phyloP scores from a whole-genome alignment of 2,888 invertebrate genomes.

The Pachycephus smyrnensis region DNA sequence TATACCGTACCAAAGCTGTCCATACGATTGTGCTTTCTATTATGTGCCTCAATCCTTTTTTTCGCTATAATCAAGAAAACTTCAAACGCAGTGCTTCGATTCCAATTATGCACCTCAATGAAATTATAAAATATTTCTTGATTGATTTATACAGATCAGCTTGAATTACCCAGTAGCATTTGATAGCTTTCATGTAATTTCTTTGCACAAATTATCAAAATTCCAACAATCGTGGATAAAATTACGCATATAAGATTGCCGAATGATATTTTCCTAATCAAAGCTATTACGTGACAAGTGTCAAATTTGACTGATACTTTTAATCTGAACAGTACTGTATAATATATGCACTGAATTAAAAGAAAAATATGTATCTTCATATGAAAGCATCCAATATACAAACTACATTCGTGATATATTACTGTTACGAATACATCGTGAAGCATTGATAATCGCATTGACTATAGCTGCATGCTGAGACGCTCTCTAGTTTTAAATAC shows the following conservation, averaged over 20 bases:
- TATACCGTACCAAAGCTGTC: neutral
- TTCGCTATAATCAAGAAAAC: neutral
- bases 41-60: neutral
- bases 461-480: neutral
- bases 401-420: neutral
- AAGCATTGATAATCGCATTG: neutral
- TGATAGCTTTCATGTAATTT: neutral
- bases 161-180: neutral
- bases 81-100: neutral
- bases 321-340: neutral
- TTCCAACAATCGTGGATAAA: neutral
- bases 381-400: neutral
- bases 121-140: neutral
- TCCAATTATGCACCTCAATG: neutral
- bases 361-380: neutral
- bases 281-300: neutral
- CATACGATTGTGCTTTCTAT: neutral
- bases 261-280: neutral
- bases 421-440: neutral
- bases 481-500: neutral
- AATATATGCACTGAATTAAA: neutral
- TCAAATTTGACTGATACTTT: neutral
- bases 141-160: neutral
- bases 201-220: neutral
- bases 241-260: too few relatives aligned